Base-by-base conservation (phyloP, 2,888 invertebrate species). In the Perdita meconis region DNA sequence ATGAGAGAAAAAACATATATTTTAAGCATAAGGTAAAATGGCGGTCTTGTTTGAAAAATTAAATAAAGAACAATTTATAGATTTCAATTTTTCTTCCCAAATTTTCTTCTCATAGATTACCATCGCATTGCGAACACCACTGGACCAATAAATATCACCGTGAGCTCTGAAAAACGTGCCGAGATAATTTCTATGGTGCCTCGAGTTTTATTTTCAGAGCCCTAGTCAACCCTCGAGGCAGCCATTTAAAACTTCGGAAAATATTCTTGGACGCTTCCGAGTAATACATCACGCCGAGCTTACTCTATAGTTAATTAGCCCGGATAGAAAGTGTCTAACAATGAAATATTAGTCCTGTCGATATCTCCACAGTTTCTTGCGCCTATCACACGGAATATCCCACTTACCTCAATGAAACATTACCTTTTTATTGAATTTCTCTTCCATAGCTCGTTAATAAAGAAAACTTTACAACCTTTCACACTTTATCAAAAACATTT, bases 221-320 rank as follows among this genome's bases (percentile, higher is more conserved):
- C 24, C 38, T n/a, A 8, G 44, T 34, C 22, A 34, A 24, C n/a
- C 38, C 34, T 16, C 8, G 13, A 30, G 53, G 51, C 19, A 38
- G 13, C 22, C 16, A 47, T 68, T 55, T 74, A 75, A 74, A 72
- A 65, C 73, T 38, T 55, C 10, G 38, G 56, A 65, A 76, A 65
- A 70, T 78, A 65, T 61, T 44, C 44, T 34, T 12, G 8, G 34
- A 42, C n/a, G 16, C 34, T 42, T 24, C 8, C n/a, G 0, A 10
- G 60, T 38, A 13, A 56, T 50, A 47, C 47, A 47, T 59, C 59
- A 47, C 34, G 13, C 8, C 2, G 2, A 26, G 34, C 53, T 56
- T 60, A 36, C n/a, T 53, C 53, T 36, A 26, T 34, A 24, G 53
- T 77, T 78, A 76, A 75, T 70, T 64, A 78, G 61, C 38, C 42